A percentile compares a stretch with the other conserved stretches of the same genome.
These are phyloP conservation scores for Plodia interpunctella DNA, from an alignment of 1,140 invertebrate genomes.

Conservation along the genomic window DNA sequence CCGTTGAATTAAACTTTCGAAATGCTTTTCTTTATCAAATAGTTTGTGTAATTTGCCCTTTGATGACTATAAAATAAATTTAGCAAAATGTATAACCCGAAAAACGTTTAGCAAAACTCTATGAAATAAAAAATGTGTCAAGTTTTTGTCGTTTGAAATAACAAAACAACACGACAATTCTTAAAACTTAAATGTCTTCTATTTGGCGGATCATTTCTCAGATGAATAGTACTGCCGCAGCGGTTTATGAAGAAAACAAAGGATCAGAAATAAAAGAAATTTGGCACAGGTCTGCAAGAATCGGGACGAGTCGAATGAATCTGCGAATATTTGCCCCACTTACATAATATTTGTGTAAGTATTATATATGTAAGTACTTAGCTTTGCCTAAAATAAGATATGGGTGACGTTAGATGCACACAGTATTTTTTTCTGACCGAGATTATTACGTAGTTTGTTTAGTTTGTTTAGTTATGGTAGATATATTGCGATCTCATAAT, in stretches of 20 bases:
- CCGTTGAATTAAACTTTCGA: too few relatives aligned
- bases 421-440: too few relatives aligned
- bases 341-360: slow-evolving; percentile 39
- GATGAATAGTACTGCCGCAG: slow-evolving; percentile 11
- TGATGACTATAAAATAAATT: too few relatives aligned
- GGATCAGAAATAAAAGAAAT: slow-evolving; percentile 35
- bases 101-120: neutral
- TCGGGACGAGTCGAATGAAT: slow-evolving; percentile 40
- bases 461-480: too few relatives aligned
- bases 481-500: too few relatives aligned
- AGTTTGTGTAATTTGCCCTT: too few relatives aligned
- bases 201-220: slow-evolving; percentile 8
- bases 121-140: neutral
- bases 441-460: too few relatives aligned
- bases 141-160: neutral
- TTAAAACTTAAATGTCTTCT: slow-evolving; percentile 16
- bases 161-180: neutral
- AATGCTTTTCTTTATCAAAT: too few relatives aligned
- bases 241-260: slow-evolving; percentile 25
- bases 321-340: slow-evolving; percentile 48
- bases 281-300: slow-evolving; percentile 49
- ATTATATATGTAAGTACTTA: neutral
- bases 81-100: too few relatives aligned
- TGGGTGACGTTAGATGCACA: too few relatives aligned
- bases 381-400: too few relatives aligned